Evolutionary conservation across 37 sponge, comb jelly and placozoan species (phyloP).

Genomic region (Bolinopsis microptera): DNA sequence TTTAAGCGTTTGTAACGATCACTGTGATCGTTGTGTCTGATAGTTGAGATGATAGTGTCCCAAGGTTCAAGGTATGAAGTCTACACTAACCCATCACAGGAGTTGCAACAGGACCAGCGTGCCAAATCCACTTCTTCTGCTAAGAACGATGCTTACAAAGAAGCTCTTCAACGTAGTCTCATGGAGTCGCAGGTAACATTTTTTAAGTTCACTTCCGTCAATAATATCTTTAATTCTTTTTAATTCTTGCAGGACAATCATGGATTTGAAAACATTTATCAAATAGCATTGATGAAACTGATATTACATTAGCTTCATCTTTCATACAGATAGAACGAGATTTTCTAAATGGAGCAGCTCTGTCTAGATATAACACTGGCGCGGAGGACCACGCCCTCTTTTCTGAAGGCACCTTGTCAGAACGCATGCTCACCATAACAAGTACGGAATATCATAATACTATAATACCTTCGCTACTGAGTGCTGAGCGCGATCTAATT

Average conservation of each 20-base stretch:
- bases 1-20: no score
- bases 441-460: background rate
- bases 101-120: background rate
- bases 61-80: background rate
- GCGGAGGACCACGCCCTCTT: background rate
- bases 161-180: background rate
- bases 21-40: no score
- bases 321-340: background rate
- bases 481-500: no score
- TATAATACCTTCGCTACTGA: no score
- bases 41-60: background rate
- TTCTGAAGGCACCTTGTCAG: background rate
- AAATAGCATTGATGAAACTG: no score
- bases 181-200: slow-evolving; percentile 37
- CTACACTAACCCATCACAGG: background rate
- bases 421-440: background rate
- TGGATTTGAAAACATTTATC: no score
- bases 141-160: background rate
- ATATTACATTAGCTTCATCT: background rate
- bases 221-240: no score
- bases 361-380: background rate
- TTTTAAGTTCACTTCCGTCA: no score
- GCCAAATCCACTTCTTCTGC: background rate
- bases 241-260: no score
- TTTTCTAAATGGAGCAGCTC: background rate